These are phyloP conservation scores for Drosophila parthenogenetica DNA, from an alignment of 2,888 invertebrate genomes.

Conservation along the genomic window DNA sequence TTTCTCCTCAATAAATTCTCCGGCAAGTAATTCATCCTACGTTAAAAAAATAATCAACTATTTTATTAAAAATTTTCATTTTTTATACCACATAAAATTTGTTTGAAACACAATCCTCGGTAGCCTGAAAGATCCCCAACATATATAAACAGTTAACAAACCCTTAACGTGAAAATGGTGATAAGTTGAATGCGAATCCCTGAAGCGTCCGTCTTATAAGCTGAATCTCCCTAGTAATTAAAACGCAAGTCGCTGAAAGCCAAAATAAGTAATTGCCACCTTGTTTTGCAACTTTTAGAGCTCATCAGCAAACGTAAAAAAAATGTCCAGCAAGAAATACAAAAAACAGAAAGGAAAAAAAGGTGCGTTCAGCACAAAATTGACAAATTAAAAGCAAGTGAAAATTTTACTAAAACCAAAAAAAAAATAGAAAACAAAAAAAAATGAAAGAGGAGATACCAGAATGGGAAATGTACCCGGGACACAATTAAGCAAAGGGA, in stretches of 20 bases:
- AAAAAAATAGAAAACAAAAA: neutral
- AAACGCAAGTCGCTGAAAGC: conserved; percentile 54
- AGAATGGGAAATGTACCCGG: conserved; percentile 57
- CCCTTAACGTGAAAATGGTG: neutral
- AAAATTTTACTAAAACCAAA: conserved; percentile 50
- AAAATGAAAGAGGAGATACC: conserved; percentile 27
- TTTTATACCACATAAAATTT: neutral
- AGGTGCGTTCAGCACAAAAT: conserved; percentile 55
- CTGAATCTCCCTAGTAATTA: conserved; percentile 59
- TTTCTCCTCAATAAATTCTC: no score
- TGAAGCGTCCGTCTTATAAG: conserved; percentile 8
- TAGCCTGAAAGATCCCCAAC: neutral
- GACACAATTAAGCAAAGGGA: conserved; percentile 74
- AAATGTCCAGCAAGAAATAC: conserved; percentile 17
- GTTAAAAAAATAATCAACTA: no score
- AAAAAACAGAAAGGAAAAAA: conserved; percentile 12
- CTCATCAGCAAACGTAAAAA: conserved; percentile 68
- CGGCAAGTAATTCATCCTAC: no score
- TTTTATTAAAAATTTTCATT: no score
- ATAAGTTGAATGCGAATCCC: conserved; percentile 36
- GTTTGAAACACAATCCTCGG: neutral
- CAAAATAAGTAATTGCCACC: conserved; percentile 80
- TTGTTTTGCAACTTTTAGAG: conserved; percentile 68
- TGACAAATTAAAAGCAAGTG: conserved; percentile 79
- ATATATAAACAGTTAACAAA: conserved; percentile 6